These are phyloP conservation scores for Lochmaea crataegi DNA, from an alignment of 2,888 invertebrate genomes.

Conservation along the genomic window DNA sequence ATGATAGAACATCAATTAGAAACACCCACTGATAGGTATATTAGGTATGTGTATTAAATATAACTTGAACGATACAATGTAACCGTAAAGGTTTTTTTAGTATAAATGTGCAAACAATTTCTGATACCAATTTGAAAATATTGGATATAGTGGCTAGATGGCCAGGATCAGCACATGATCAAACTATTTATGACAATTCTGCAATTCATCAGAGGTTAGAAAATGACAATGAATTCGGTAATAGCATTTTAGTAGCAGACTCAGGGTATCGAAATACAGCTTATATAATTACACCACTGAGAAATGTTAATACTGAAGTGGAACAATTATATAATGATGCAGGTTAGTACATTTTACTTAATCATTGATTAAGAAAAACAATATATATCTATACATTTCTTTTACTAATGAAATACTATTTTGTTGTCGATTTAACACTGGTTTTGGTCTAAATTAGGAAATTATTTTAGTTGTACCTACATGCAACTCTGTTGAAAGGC, in stretches of 20 bases:
- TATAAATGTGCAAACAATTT: conserved; percentile 51
- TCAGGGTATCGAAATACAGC: no score
- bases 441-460: no score
- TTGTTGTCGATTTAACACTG: neutral
- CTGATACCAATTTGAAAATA: conserved; percentile 42
- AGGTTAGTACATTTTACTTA: neutral
- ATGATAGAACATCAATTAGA: no score
- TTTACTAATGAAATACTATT: neutral
- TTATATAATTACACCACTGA: no score
- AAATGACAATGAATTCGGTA: no score
- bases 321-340: no score
- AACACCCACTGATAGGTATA: neutral
- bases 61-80: neutral
- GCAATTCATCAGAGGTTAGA: no score
- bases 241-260: no score
- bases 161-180: no score
- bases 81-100: conserved; percentile 52
- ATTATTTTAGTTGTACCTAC: no score
- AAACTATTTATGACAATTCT: no score
- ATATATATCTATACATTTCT: neutral
- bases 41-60: conserved; percentile 2
- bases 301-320: no score
- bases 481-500: neutral
- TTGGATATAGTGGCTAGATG: neutral
- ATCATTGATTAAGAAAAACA: neutral